Evolutionary conservation across 2,797 vertebrate genomes (phyloP).

Genomic region (Staurois parvus): DNA sequence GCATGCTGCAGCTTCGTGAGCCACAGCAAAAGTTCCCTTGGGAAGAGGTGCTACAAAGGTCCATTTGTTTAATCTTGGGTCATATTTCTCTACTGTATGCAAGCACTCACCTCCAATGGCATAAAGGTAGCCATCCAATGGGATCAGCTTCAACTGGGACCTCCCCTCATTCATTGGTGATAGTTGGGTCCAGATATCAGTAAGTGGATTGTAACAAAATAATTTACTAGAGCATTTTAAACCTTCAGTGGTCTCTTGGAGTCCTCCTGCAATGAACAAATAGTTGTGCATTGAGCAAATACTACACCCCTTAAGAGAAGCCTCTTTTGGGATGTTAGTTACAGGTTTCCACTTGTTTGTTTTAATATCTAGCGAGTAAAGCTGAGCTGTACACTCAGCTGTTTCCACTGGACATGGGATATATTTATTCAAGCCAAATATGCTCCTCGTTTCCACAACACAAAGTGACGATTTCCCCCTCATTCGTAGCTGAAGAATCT

Average conservation of each 20-base stretch:
- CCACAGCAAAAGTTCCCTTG: constrained; percentile 66
- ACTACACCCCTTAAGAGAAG: constrained; percentile 63
- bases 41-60: constrained; percentile 61
- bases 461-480: constrained; percentile 64
- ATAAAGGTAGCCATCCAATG: constrained; percentile 66
- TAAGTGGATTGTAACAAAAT: constrained; percentile 71
- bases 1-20: constrained; percentile 69
- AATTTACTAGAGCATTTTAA: constrained; percentile 65
- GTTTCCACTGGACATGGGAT: background rate
- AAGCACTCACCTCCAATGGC: constrained; percentile 67
- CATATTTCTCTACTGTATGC: constrained; percentile 65
- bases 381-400: constrained; percentile 8
- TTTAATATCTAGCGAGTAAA: constrained; percentile 62
- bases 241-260: constrained; percentile 62
- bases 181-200: constrained; percentile 69
- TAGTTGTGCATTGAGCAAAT: constrained; percentile 70
- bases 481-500: constrained; percentile 63
- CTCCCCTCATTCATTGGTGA: constrained; percentile 66
- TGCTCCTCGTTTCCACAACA: constrained; percentile 61
- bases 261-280: constrained; percentile 69
- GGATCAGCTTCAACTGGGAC: constrained; percentile 69
- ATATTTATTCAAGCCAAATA: constrained; percentile 50
- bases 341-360: constrained; percentile 63
- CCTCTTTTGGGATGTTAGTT: constrained; percentile 60
- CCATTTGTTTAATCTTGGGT: constrained; percentile 60